Conservation (phyloP, 2,888 invertebrate genomes). For the Cerceris rybyensis region DNA sequence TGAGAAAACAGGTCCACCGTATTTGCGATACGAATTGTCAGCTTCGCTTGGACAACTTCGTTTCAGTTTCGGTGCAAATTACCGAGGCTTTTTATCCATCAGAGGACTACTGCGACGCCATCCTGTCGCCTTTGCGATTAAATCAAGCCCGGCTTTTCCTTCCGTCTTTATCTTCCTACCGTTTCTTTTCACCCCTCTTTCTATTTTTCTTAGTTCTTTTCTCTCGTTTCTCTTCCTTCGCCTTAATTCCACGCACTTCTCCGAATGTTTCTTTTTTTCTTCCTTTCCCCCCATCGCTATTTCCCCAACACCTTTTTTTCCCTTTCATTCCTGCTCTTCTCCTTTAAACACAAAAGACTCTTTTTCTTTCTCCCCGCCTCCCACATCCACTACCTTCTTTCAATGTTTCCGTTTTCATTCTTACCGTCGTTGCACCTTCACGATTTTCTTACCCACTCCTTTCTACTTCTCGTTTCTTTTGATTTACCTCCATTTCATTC, state of each 20-base stretch:
- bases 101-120: constrained; percentile 52
- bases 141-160: constrained; percentile 66
- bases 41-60: constrained; percentile 16
- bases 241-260: constrained; percentile 25
- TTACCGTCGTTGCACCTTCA: no score
- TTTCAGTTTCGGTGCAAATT: constrained; percentile 60
- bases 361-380: neutral
- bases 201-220: constrained; percentile 2
- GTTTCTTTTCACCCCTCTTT: constrained; percentile 20
- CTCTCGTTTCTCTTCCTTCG: constrained; percentile 12
- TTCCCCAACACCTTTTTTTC: neutral
- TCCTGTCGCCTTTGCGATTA: constrained; percentile 68
- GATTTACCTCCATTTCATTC: no score
- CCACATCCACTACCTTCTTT: neutral
- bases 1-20: constrained; percentile 15
- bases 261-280: constrained; percentile 1
- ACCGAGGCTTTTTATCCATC: constrained; percentile 66
- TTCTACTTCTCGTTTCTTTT: no score
- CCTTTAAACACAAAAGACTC: neutral
- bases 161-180: constrained; percentile 38
- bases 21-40: constrained; percentile 45
- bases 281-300: neutral
- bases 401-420: neutral
- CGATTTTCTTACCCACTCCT: no score
- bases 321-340: neutral